Base-by-base conservation (phyloP, 2,113 vertebrate genomes). In the Brachirus orientalis region DNA sequence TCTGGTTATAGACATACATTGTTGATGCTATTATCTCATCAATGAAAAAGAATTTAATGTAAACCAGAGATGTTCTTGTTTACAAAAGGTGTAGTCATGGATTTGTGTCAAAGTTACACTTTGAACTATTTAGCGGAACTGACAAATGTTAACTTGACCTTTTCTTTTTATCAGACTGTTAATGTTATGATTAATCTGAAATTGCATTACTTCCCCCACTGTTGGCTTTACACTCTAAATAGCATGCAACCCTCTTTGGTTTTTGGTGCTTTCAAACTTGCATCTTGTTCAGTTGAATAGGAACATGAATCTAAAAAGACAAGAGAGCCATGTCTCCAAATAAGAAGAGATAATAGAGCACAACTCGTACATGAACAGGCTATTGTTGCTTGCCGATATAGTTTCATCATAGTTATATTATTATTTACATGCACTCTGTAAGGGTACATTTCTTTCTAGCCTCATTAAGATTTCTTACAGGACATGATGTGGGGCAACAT, bases 161-260 rank as follows among this genome's bases (percentile, higher is more conserved):
- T 84, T 83, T 75, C 71, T 83, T 84, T 83, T 75, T 12, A 6
- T 18, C n/a, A 48, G 20, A 36, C 3, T 48, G 28, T 61, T 58
- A 5, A 46, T 63, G 14, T 22, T 59, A 47, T 9, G 10, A 14
- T 4, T 50, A 5, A n/a, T 77, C 7, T 69, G 46, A 61, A 40
- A 1, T 8, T 12, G 0, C 0, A 3, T 38, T 51, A 88, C 84
- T 89, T 88, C 86, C 85, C 0, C 19, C 3, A 8, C 37, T 65
- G 37, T n/a, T 66, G 37, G 14, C 20, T 28, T 10, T 14, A 7
- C n/a, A 1, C 36, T 43, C 7, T 43, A 40, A 64, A 59, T 37
- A 20, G 8, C 53, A 62, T 4, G 7, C 18, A 12, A 8, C 14
- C 13, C 11, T 14, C 28, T 28, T 28, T 28, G 3, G 28, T n/a